These are phyloP conservation scores for Micrasema minimum DNA, from an alignment of 1,140 invertebrate genomes.

Conservation along the genomic window DNA sequence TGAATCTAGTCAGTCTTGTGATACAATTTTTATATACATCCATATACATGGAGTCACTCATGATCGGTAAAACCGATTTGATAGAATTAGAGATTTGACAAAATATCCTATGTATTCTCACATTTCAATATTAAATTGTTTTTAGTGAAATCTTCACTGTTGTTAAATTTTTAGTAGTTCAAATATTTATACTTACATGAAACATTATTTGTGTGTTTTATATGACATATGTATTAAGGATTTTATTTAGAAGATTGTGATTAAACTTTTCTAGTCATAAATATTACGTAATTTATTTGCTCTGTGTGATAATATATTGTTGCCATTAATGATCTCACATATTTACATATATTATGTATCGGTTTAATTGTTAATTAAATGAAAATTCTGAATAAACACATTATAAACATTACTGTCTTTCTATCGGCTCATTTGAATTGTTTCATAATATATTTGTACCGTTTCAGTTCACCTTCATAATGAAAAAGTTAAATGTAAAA, in stretches of 20 bases:
- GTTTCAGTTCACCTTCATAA: too few relatives aligned
- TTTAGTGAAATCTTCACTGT: neutral
- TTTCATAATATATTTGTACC: too few relatives aligned
- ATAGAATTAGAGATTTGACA: neutral
- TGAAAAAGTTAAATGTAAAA: too few relatives aligned
- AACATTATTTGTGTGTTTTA: conserved; percentile 22
- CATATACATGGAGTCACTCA: neutral
- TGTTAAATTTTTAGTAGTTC: conserved; percentile 12
- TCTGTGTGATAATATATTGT: conserved; percentile 13
- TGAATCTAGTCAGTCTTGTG: conserved; percentile 23
- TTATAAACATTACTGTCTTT: too few relatives aligned
- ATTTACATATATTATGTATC: conserved; percentile 6
- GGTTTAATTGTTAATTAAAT: conserved; percentile 29
- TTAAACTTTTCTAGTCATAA: conserved; percentile 15
- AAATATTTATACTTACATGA: conserved; percentile 8
- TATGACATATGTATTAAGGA: conserved; percentile 2
- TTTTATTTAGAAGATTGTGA: conserved; percentile 21
- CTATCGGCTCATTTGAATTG: too few relatives aligned
- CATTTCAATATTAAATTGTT: conserved; percentile 4
- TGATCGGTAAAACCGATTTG: too few relatives aligned
- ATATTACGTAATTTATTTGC: conserved; percentile 11
- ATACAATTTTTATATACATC: conserved; percentile 11
- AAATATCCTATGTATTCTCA: conserved; percentile 4
- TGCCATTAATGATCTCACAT: conserved; percentile 9
- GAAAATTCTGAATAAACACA: neutral